Evolutionary conservation across 2,797 vertebrate genomes (phyloP).

Genomic region (Nyctalus aviator): DNA sequence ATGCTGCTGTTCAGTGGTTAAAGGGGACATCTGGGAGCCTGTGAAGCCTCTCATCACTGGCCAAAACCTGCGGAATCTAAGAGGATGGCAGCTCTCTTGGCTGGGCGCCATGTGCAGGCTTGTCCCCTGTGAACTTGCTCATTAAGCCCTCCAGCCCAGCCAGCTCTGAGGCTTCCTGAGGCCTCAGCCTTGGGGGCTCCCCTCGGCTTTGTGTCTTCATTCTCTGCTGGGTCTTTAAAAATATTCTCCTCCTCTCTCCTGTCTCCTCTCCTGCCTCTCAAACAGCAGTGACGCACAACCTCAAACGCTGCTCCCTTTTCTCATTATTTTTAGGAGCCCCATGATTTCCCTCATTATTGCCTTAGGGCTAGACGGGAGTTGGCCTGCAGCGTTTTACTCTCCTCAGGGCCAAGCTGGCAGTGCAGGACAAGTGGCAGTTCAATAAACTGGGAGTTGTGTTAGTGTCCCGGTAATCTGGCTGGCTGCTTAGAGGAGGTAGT

Average conservation of each 20-base stretch:
- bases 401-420: constrained; percentile 18
- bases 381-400: constrained; percentile 9
- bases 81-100: no score
- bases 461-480: constrained; percentile 46
- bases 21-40: background rate
- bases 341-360: constrained; percentile 64
- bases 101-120: background rate
- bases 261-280: constrained; percentile 41
- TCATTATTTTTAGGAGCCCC: constrained; percentile 58
- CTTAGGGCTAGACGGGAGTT: background rate
- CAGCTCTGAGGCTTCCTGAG: background rate
- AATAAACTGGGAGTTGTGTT: constrained; percentile 62
- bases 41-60: background rate
- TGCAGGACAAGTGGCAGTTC: constrained; percentile 44
- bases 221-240: constrained; percentile 42
- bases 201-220: background rate
- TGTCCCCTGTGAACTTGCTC: background rate
- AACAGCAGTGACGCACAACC: constrained; percentile 57
- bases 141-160: background rate
- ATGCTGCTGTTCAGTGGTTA: background rate
- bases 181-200: background rate
- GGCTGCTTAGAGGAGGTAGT: constrained; percentile 47
- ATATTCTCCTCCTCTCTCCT: background rate
- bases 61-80: fast-evolving
- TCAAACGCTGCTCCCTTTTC: constrained; percentile 58